Evolutionary conservation across 2,797 vertebrate species (phyloP).

Genomic region (Helicolenus hilgendorfi): DNA sequence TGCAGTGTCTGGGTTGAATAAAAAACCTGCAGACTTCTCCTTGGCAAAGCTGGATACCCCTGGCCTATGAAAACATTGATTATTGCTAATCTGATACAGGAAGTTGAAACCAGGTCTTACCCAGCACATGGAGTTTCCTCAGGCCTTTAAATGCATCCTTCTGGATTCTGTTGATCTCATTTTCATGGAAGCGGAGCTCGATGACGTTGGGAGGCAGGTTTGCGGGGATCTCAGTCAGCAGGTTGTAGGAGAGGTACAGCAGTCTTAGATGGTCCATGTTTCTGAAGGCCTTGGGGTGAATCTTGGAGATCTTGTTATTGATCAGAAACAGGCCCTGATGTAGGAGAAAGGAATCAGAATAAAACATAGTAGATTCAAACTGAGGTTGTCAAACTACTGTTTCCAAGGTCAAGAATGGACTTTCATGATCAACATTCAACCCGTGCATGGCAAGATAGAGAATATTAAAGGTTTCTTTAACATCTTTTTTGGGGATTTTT

Average conservation of each 20-base stretch:
- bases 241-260: slow-evolving; percentile 96
- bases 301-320: slow-evolving; percentile 96
- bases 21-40: not conserved
- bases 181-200: slow-evolving; percentile 97
- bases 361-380: not conserved
- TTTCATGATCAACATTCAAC: not conserved
- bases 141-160: slow-evolving; percentile 95
- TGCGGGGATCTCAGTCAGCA: slow-evolving; percentile 94
- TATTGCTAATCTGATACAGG: not conserved
- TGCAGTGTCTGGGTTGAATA: not conserved
- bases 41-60: not conserved
- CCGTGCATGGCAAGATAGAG: not conserved
- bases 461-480: not conserved
- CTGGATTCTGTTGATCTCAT: slow-evolving; percentile 94
- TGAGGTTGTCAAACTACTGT: not conserved
- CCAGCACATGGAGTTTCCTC: slow-evolving; percentile 95
- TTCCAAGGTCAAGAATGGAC: not conserved
- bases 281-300: slow-evolving; percentile 96
- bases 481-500: not conserved
- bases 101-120: slow-evolving; percentile 77
- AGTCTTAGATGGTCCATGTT: slow-evolving; percentile 93
- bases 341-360: not conserved
- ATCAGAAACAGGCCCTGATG: slow-evolving; percentile 95
- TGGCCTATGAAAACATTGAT: not conserved
- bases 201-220: slow-evolving; percentile 94